phyloP scores from a whole-genome alignment of 2,888 invertebrate species.

The Drosophila mettleri region DNA sequence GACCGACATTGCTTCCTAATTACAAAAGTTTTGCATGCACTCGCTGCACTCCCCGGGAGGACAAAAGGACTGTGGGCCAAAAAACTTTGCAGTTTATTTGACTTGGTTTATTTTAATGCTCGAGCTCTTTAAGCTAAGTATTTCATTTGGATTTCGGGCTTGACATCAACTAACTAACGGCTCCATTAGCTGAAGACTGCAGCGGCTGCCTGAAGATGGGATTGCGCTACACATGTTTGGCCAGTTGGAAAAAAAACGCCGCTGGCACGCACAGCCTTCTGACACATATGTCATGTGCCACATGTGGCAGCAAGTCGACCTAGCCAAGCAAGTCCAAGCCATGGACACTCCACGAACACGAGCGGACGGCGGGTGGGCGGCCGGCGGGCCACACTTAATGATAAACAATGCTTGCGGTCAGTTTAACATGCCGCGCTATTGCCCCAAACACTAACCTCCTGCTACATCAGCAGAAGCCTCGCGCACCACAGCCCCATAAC shows the following conservation, averaged over 20 bases:
- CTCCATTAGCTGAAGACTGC: slow-evolving; percentile 60
- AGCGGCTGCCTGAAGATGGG: slow-evolving; percentile 34
- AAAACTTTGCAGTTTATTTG: slow-evolving; percentile 73
- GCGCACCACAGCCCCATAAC: slow-evolving; percentile 59
- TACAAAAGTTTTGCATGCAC: slow-evolving; percentile 80
- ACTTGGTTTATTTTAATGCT: slow-evolving; percentile 74
- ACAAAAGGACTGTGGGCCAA: background rate
- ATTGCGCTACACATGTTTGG: slow-evolving; percentile 61
- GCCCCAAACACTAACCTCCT: slow-evolving; percentile 57
- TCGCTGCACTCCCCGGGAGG: slow-evolving; percentile 43
- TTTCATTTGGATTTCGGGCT: slow-evolving; percentile 49
- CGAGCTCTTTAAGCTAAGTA: slow-evolving; percentile 61
- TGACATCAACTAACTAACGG: slow-evolving; percentile 54
- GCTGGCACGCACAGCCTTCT: slow-evolving; percentile 31
- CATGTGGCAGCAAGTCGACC: slow-evolving; percentile 52
- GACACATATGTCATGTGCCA: slow-evolving; percentile 73
- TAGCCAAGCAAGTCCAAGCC: slow-evolving; percentile 27
- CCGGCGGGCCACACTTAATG: slow-evolving; percentile 67
- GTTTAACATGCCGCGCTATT: slow-evolving; percentile 81
- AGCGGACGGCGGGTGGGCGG: background rate
- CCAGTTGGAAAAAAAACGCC: slow-evolving; percentile 14
- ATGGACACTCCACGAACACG: slow-evolving; percentile 10
- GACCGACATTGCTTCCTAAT: slow-evolving; percentile 81
- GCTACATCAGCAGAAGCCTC: slow-evolving; percentile 1
- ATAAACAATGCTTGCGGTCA: slow-evolving; percentile 84